These are phyloP conservation scores for Ctenochaetus hawaiiensis DNA, from an alignment of 2,797 vertebrate species.

Conservation along the genomic window DNA sequence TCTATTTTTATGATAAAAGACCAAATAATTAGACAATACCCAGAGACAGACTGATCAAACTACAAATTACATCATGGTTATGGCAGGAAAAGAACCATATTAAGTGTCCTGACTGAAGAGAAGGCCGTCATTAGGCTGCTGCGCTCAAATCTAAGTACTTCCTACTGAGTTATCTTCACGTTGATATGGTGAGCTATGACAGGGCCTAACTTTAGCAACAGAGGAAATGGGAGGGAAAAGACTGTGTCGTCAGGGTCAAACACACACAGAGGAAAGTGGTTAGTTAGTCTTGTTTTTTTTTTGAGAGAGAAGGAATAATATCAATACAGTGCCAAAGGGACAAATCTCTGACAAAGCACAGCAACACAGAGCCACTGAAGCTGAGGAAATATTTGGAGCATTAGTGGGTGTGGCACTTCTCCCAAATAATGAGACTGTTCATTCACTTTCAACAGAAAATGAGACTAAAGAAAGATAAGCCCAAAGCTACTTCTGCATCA, in stretches of 20 bases:
- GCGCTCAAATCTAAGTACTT: constrained; percentile 45
- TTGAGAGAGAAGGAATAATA: constrained; percentile 26
- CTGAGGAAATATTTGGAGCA: not conserved
- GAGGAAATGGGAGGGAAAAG: constrained; percentile 69
- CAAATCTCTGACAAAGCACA: constrained; percentile 7
- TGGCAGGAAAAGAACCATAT: constrained; percentile 20
- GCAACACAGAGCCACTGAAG: constrained; percentile 2
- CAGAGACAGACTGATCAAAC: constrained; percentile 41
- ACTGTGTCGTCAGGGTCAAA: constrained; percentile 39
- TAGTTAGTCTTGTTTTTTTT: constrained; percentile 9
- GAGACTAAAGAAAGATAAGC: constrained; percentile 28
- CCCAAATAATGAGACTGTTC: not conserved
- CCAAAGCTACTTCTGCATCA: constrained; percentile 39
- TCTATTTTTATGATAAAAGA: constrained; percentile 6
- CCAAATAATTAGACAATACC: constrained; percentile 25
- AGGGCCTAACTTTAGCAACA: constrained; percentile 72
- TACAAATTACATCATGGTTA: constrained; percentile 38
- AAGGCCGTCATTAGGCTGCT: constrained; percentile 49
- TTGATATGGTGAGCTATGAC: constrained; percentile 55
- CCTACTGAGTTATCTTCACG: constrained; percentile 60
- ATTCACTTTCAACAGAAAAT: constrained; percentile 22
- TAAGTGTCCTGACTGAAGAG: constrained; percentile 43
- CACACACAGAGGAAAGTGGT: constrained; percentile 35
- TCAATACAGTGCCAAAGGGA: not conserved
- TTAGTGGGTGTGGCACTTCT: constrained; percentile 10